Base-by-base conservation (phyloP, 30 jellyfish, hydroid and myxozoan genomes). In the Cassiopea xamachana region DNA sequence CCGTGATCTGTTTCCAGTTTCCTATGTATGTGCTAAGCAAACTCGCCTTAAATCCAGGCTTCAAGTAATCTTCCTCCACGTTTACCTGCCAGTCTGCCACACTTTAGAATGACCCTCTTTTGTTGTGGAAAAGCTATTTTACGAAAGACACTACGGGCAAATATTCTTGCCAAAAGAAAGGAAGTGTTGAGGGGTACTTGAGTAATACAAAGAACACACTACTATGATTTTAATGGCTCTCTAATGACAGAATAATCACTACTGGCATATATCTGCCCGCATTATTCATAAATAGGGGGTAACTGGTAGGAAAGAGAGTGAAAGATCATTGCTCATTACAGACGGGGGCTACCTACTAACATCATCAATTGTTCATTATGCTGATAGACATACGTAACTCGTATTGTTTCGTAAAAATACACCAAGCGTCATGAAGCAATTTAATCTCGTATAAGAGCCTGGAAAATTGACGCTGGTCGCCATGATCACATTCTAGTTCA, bases 151-250 rank as follows among this genome's bases (percentile, higher is more conserved):
- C 64, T 73, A 82, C 39, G 82, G 89, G 82, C 80, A 69, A 82
- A 64, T 64, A 64, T 82, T 82, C 39, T 13, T 58, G 68, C 45
- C 71, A 5, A 18, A 75, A 64, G 51, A 82, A 82, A 64, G 90
- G 82, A 67, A 64, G 90, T 69, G 90, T 60, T 82, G 90, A 82
- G 72, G 90, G 81, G 83, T 51, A 47, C 90, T 82, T 67, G 90
- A 64, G 58, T 74, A 50, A 82, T 82, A 19, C 81, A 82, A 82
- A 60, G 67, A 60, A 74, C 81, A 19, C 72, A 64, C 27, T 44
- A 51, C 82, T 46, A 50, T 69, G 47, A 47, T 12, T 15, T 50
- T 12, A 82, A 82, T 82, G 90, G 81, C 83, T 46, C 90, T 82
- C 90, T 82, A 82, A 82, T 82, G 90, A 82, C 90, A 82, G 90